A percentile compares a stretch with the other conserved stretches of the same genome.
phyloP scores from a whole-genome alignment of 2,888 invertebrate species.

The Dorcus hopei region DNA sequence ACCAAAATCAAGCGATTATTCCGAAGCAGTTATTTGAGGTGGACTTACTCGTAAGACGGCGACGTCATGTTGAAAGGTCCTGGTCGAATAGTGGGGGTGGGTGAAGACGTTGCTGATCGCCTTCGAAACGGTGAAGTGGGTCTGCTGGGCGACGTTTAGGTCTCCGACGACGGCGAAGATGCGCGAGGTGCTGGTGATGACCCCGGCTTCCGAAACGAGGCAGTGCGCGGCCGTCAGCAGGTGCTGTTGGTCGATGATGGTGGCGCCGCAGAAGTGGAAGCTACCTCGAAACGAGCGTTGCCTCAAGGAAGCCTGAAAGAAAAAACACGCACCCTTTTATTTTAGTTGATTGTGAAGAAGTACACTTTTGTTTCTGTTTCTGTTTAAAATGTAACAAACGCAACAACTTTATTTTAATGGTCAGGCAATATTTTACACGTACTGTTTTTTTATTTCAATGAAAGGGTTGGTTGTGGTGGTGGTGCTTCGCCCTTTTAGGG shows the following conservation, averaged over 20 bases:
- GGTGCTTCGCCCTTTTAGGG: too few species aligned
- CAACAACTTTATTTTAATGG: too few species aligned
- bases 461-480: too few species aligned
- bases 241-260: slow-evolving; percentile 10
- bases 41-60: slow-evolving; percentile 8
- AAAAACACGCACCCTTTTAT: too few species aligned
- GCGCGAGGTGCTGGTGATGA: neutral
- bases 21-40: too few species aligned
- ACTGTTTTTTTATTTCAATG: too few species aligned
- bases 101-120: slow-evolving; percentile 4
- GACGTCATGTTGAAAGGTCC: slow-evolving; percentile 13
- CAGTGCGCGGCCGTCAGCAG: slow-evolving; percentile 16
- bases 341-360: too few species aligned
- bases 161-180: slow-evolving; percentile 13
- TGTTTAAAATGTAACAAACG: too few species aligned
- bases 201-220: neutral
- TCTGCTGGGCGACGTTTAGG: slow-evolving; percentile 6
- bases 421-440: too few species aligned
- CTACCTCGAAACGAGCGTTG: neutral
- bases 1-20: too few species aligned
- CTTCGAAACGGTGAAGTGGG: slow-evolving; percentile 2
- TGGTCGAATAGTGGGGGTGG: slow-evolving; percentile 2
- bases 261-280: slow-evolving; percentile 16
- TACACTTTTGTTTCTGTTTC: too few species aligned
- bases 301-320: slow-evolving; percentile 11